These are phyloP conservation scores for Crypturellus tataupa DNA, from an alignment of 2,797 vertebrate species.

Conservation along the genomic window DNA sequence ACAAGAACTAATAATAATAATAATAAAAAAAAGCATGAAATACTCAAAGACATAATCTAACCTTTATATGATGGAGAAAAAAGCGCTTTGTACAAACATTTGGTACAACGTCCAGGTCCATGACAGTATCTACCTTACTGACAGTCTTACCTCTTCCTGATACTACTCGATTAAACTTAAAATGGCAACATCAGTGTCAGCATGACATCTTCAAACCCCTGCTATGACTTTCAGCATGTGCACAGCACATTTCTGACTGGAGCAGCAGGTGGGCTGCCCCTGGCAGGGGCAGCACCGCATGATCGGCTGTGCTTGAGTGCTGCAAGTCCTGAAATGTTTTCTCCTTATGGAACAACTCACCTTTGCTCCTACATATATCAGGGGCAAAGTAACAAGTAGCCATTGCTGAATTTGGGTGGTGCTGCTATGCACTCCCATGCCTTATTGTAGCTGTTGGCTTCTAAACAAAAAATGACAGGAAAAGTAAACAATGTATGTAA, in stretches of 20 bases:
- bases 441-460: neutral
- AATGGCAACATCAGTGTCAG: neutral
- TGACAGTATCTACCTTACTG: neutral
- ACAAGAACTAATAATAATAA: neutral
- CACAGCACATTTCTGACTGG: neutral
- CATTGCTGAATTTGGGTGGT: neutral
- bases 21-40: neutral
- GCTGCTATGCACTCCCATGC: neutral
- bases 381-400: neutral
- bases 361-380: neutral
- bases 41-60: constrained; percentile 24
- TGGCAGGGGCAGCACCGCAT: neutral
- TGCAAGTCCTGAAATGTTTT: neutral
- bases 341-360: neutral
- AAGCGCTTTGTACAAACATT: neutral
- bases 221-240: neutral
- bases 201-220: neutral
- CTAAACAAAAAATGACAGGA: neutral
- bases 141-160: neutral
- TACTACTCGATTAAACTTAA: constrained; percentile 19
- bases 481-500: neutral
- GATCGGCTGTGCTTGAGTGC: neutral
- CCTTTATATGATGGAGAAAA: constrained; percentile 24
- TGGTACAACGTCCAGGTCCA: neutral
- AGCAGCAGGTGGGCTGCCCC: constrained; percentile 4